Percentiles rank a stretch among this genome's conserved stretches.
Conservation (phyloP, 2,888 invertebrate species). For the Trimorus sp. region DNA sequence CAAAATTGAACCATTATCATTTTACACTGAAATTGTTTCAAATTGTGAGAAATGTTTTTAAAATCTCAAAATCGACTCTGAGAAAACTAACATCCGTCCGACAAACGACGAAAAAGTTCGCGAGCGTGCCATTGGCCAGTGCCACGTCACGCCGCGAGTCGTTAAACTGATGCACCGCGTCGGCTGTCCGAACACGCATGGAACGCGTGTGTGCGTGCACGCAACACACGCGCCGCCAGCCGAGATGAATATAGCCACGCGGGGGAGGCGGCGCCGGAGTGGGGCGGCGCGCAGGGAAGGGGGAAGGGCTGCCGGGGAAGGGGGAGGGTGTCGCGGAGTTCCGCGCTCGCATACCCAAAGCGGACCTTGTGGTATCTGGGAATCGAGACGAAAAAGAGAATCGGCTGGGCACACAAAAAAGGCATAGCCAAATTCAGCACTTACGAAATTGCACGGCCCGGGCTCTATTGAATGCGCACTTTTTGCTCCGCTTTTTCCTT, state of each 20-base stretch:
- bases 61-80: too few species aligned
- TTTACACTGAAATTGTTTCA: too few species aligned
- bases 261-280: neutral
- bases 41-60: too few species aligned
- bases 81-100: too few species aligned
- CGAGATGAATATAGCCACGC: slow-evolving; percentile 54
- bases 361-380: slow-evolving; percentile 52
- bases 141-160: slow-evolving; percentile 52
- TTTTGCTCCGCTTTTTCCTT: neutral
- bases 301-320: too few species aligned
- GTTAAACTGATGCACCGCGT: slow-evolving; percentile 61
- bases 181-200: slow-evolving; percentile 30
- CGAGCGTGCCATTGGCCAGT: slow-evolving; percentile 20
- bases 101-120: slow-evolving; percentile 13
- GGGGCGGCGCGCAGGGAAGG: too few species aligned
- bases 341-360: slow-evolving; percentile 42
- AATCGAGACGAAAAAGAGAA: slow-evolving; percentile 57
- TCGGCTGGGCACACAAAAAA: slow-evolving; percentile 38
- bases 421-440: slow-evolving; percentile 39
- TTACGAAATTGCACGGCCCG: slow-evolving; percentile 33
- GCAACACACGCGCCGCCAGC: slow-evolving; percentile 28
- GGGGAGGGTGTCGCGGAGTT: slow-evolving; percentile 32
- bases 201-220: slow-evolving; percentile 41
- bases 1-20: too few species aligned
- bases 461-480: slow-evolving; percentile 30